Conservation (phyloP, 35 echinoderm and acorn worm genomes). For the Patiria miniata region DNA sequence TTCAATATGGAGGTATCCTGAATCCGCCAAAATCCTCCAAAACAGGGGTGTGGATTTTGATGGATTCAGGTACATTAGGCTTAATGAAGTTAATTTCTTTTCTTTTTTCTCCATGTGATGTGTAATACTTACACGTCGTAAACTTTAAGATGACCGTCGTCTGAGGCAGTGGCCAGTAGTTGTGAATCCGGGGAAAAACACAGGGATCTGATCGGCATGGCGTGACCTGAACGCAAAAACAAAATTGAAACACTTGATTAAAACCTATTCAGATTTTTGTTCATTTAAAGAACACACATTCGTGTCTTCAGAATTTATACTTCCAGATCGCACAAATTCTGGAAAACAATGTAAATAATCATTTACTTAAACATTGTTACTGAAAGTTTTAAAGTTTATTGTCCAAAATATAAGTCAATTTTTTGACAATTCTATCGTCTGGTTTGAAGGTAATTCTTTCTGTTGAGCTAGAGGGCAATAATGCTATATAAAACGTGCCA, state of each 20-base stretch:
- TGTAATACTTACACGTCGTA: slow-evolving; percentile 94
- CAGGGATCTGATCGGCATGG: slow-evolving; percentile 97
- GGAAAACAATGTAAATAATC: neutral
- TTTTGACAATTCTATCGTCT: no score
- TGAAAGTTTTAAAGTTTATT: no score
- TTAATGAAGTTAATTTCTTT: no score
- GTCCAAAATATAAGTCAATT: no score
- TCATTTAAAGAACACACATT: neutral
- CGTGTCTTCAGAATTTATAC: slow-evolving; percentile 65
- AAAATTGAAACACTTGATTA: neutral
- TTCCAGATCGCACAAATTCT: neutral
- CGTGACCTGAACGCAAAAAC: slow-evolving; percentile 65
- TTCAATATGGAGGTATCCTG: no score
- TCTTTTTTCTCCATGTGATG: no score
- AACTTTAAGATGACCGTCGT: slow-evolving; percentile 96
- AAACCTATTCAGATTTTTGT: neutral
- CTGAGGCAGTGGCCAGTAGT: slow-evolving; percentile 90
- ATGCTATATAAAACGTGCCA: neutral
- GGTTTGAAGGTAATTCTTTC: no score
- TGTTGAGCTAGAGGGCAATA: no score
- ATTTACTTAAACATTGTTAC: neutral
- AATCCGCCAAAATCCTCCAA: no score
- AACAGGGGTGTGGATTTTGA: no score
- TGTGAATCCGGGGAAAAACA: slow-evolving; percentile 97
- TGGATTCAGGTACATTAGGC: no score